Conservation (phyloP, 2,797 vertebrate genomes). For the Diplodus puntazzo region DNA sequence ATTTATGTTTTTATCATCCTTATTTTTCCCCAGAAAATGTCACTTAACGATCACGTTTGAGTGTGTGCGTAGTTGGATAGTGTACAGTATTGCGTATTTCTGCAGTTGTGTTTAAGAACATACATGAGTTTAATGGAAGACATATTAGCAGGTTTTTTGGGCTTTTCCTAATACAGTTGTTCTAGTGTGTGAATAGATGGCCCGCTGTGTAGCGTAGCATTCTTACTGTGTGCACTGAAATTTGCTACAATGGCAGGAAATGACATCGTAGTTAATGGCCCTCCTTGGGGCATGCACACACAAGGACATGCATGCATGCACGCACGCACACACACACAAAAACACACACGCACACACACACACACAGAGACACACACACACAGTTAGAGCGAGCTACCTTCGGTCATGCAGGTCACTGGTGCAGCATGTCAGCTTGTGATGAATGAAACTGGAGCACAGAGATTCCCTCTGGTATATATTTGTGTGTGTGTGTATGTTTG, state of each 20-base stretch:
- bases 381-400: constrained; percentile 36
- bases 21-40: background rate
- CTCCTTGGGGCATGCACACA: constrained; percentile 49
- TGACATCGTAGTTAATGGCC: constrained; percentile 71
- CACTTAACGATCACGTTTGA: background rate
- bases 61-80: background rate
- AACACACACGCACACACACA: background rate
- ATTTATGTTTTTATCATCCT: background rate
- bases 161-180: constrained; percentile 6
- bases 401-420: constrained; percentile 60
- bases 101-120: background rate
- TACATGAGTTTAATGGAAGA: background rate
- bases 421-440: constrained; percentile 61
- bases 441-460: constrained; percentile 51
- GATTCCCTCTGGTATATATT: constrained; percentile 41
- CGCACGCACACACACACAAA: background rate
- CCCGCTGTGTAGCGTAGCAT: constrained; percentile 8
- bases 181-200: constrained; percentile 7
- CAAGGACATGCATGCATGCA: constrained; percentile 17
- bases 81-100: too few species aligned
- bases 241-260: constrained; percentile 78
- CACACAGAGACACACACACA: background rate
- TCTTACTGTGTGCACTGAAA: constrained; percentile 43
- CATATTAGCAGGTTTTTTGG: background rate
- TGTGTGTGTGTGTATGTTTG: background rate